Conservation (phyloP, 2,113 vertebrate genomes). For the Guaruba guarouba region DNA sequence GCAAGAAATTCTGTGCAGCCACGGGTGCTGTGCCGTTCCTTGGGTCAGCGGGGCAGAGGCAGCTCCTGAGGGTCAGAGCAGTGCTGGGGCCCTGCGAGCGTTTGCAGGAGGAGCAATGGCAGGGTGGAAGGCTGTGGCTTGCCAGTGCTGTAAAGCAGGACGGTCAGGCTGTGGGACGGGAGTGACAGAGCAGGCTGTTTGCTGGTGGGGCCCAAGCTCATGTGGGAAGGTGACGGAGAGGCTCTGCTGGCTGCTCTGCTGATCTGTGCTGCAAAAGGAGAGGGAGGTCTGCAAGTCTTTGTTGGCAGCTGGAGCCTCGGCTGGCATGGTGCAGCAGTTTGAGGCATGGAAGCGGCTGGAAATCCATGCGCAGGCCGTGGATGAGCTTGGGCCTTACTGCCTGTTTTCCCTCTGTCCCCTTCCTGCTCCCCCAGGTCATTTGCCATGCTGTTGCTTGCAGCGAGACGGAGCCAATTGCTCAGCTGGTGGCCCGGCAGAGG, state of each 20-base stretch:
- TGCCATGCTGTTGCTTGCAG: conserved; percentile 83
- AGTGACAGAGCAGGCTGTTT: not conserved
- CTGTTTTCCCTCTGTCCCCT: not conserved
- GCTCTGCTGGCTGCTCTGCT: not conserved
- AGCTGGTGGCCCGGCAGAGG: conserved; percentile 87
- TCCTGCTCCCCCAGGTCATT: conserved; percentile 66
- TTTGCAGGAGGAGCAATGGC: not conserved
- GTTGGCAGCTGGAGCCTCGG: not conserved
- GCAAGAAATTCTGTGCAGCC: not conserved
- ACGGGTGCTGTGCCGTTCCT: accelerated
- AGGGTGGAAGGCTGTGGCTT: not conserved
- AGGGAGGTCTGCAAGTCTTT: not conserved
- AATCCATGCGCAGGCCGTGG: not conserved
- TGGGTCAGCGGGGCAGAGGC: not conserved
- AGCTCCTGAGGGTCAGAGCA: accelerated
- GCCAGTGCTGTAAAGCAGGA: accelerated
- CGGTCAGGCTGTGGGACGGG: not conserved
- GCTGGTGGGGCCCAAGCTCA: accelerated
- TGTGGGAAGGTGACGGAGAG: not conserved
- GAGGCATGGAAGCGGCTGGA: not conserved
- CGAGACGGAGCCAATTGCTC: conserved; percentile 85
- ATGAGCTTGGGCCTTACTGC: not conserved
- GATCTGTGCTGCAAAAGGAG: not conserved
- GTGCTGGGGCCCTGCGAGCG: not conserved
- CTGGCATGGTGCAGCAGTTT: not conserved